Percentiles rank a stretch among this genome's conserved stretches.
Conservation (phyloP, 2,797 vertebrate species). For the Zalophus californianus region DNA sequence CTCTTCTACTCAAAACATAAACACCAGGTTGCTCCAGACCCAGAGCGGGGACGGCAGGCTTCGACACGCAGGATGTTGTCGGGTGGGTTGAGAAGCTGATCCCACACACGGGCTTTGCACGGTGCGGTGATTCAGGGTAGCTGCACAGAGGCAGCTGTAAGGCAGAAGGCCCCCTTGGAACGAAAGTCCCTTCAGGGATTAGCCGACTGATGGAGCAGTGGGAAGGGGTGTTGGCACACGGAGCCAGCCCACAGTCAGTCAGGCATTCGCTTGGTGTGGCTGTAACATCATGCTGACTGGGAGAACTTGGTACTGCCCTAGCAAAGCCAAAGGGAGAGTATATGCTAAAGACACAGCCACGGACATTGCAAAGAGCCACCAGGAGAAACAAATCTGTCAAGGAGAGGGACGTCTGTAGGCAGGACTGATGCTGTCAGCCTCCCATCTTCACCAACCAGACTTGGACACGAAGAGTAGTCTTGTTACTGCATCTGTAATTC, state of each 20-base stretch:
- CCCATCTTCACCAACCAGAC: fast-evolving
- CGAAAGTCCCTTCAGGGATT: background rate
- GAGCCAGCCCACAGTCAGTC: fast-evolving
- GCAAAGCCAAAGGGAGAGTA: background rate
- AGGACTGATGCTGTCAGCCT: fast-evolving
- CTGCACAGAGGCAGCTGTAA: background rate
- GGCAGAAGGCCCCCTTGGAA: background rate
- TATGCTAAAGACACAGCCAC: constrained; percentile 33
- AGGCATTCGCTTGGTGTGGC: constrained; percentile 26
- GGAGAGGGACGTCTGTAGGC: fast-evolving
- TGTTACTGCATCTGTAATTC: background rate
- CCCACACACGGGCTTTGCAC: background rate
- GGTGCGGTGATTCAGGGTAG: background rate
- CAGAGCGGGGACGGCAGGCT: constrained; percentile 58
- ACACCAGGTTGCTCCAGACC: constrained; percentile 61
- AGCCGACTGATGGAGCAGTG: fast-evolving
- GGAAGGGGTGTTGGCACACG: background rate
- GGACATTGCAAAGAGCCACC: background rate
- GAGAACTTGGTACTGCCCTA: background rate
- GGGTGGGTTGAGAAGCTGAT: constrained; percentile 18
- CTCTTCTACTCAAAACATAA: constrained; percentile 74
- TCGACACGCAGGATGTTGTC: background rate
- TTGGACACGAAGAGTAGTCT: fast-evolving
- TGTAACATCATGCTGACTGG: constrained; percentile 60
- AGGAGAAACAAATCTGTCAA: no score